Evolutionary conservation across 2,888 invertebrate genomes (phyloP), one percentile per base, ranked within the genome.

Genomic region (Rhagonycha lutea): DNA sequence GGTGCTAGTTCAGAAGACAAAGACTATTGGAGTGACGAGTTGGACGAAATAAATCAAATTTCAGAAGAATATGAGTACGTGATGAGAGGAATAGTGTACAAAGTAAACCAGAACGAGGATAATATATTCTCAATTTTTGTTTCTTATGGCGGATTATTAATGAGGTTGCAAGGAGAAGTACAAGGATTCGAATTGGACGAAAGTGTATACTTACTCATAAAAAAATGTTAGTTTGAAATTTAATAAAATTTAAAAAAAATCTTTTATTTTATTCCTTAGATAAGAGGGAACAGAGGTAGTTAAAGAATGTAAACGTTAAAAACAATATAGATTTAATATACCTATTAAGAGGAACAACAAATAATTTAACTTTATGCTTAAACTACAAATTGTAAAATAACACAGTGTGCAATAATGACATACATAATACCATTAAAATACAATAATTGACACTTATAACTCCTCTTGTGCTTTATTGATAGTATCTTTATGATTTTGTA

Each of bases 401-500:
- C 83, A 84, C 85, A 84, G 83, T 83, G 83, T 81, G 82, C 79
- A 78, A 79, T 82, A 83, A 83, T 80, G 77, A 79, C 78, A 79
- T 78, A 81, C 73, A 80, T 78, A 78, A 79, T 81, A 82, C 82
- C 78, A 81, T 80, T 78, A 81, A 77, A 81, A 79, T 81, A 78
- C 76, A 81, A 79, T 80, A 81, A 79, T 80, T 78, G 69, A 79
- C 79, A 81, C 71, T 76, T 79, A 80, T 62, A 80, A 71, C 47
- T 80, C 79, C 69, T 81, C 80, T 70, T 79, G 75, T 69, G 75
- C 78, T 70, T 78, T 79, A 32, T 78, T 77, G 14, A 79, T 75
- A 8, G 78, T 72, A 76, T 83, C 82, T 78, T 82, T 79, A 28
- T 84, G 83, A 74, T 82, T 83, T 75, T 85, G 84, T 79, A 90